Base-by-base conservation (phyloP, 1,140 invertebrate species). In the Orchestia grillus region DNA sequence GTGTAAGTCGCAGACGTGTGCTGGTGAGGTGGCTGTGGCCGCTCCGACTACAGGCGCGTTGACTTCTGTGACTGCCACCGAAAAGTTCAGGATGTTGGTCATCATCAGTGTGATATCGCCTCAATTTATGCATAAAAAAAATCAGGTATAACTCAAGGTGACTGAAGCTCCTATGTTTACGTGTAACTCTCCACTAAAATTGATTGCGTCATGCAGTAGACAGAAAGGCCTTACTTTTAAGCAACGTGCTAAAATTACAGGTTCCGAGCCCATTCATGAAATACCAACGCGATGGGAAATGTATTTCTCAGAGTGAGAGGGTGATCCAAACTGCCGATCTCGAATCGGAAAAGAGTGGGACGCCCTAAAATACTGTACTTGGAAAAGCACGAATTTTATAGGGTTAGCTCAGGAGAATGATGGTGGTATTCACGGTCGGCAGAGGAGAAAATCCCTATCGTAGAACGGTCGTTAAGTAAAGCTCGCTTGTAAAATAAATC, bases 381-480 rank as follows among this genome's bases (percentile, higher is more conserved):
- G 36, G 92, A 94, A 94, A 94, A 94, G 44, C 90, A 45, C 43
- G 44, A 8, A n/a, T 94, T 94, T 94, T 94, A 94, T 94, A 94
- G 92, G 92, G 92, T 94, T 94, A 94, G 92, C 92, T 23, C 43
- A n/a, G 44, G 92, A 94, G 92, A 94, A 94, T 45, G 44, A 94
- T 94, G 92, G 92, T 94, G 92, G 92, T 94, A 94, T 94, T 94
- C 92, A 94, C 92, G 92, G 92, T 94, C 92, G 92, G 92, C 40
- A 42, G 92, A 94, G 92, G 92, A 94, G 92, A 94, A 94, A 94
- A 94, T 94, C 92, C 92, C 92, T 94, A 94, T 94, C 92, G 92
- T 94, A 8, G 92, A 94, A 44, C 92, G 44, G 92, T 94, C 92
- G 92, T 94, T 94, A 94, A 94, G 44, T 94, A 94, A 94, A 94